Percentiles rank a stretch among this genome's conserved stretches.
These are phyloP conservation scores for Zenarchopterus dispar DNA, from an alignment of 2,797 vertebrate genomes.

Conservation along the genomic window DNA sequence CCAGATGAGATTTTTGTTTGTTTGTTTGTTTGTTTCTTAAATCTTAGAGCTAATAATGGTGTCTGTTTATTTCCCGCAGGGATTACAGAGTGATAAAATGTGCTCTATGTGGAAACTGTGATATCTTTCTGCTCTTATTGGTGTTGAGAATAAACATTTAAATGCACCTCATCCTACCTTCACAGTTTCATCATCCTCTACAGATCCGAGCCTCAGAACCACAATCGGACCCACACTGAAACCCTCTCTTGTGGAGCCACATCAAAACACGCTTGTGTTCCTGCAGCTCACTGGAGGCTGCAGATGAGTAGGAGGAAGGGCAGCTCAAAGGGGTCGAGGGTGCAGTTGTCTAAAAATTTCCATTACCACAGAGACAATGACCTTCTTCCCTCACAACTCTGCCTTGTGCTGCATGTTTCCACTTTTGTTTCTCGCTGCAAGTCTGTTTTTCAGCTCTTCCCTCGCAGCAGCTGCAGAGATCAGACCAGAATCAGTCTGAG, in stretches of 20 bases:
- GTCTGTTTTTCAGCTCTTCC: constrained; percentile 39
- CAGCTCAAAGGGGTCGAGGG: constrained; percentile 49
- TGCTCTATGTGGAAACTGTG: too few species aligned
- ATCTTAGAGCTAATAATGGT: too few species aligned
- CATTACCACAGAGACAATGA: constrained; percentile 66
- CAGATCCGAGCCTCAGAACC: constrained; percentile 53
- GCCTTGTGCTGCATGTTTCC: constrained; percentile 52
- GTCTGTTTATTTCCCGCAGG: too few species aligned
- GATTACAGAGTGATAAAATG: too few species aligned
- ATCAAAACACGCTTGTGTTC: constrained; percentile 67
- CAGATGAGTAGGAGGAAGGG: constrained; percentile 32
- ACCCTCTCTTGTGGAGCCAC: constrained; percentile 62
- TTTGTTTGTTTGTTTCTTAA: too few species aligned
- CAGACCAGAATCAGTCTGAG: constrained; percentile 7
- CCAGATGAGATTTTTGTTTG: too few species aligned
- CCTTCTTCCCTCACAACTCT: constrained; percentile 67
- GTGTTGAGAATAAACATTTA: too few species aligned
- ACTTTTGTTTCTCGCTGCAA: constrained; percentile 27
- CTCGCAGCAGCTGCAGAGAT: constrained; percentile 62
- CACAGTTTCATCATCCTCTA: too few species aligned
- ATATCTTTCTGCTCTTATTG: too few species aligned
- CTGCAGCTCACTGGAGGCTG: constrained; percentile 21
- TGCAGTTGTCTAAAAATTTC: constrained; percentile 63
- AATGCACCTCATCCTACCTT: too few species aligned
- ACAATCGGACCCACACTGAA: constrained; percentile 53